Base-by-base conservation (phyloP, 2,113 vertebrate species). In the Cisticola juncidis region DNA sequence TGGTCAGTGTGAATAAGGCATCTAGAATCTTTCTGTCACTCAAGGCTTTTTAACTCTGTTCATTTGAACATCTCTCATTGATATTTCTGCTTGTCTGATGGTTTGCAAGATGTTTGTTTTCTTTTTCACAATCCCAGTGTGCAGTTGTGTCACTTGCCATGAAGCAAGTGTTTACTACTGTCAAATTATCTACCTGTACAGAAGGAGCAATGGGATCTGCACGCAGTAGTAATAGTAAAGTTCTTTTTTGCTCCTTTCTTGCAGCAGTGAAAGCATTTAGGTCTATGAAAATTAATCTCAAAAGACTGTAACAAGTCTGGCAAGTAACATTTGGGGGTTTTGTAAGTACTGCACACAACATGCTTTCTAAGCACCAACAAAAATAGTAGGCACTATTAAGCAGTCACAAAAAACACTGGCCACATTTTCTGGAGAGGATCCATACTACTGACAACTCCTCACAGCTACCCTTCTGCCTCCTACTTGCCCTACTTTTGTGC, bases 181-280 rank as follows among this genome's bases (percentile, higher is more conserved):
- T 58, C 74, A 96, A 94, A 96, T 80, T 73, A 95, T 92, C 94
- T 69, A 82, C 81, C 58, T 92, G 71, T 85, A 80, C 58, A 92
- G 94, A 94, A 90, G 83, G 87, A 95, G 71, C 62, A 92, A 95
- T 83, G 61, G 70, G 72, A 88, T 88, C 66, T 69, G 40, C 68
- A 92, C 15, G 23, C 6, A 11, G 33, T 35, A 51, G 47, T 71
- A 53, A 94, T 35, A 51, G 47, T 71, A 53, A 94, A 94, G 89
- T 91, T 97, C 58, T 62, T 79, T 91, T 91, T 72, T 1, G 2
- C 56, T 94, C 64, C 80, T 92, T 81, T 77, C 31, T 44, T 45
- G 72, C 0, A 1, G 53, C 60, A 92, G 45, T 7, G 19, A 78
- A 95, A 90, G 23, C 58, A 81, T 86, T 96, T 57, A 77, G 21